A percentile compares a stretch with the other conserved stretches of the same genome.
phyloP scores from a whole-genome alignment of 2,797 vertebrate species.

The Megalops cyprinoides region DNA sequence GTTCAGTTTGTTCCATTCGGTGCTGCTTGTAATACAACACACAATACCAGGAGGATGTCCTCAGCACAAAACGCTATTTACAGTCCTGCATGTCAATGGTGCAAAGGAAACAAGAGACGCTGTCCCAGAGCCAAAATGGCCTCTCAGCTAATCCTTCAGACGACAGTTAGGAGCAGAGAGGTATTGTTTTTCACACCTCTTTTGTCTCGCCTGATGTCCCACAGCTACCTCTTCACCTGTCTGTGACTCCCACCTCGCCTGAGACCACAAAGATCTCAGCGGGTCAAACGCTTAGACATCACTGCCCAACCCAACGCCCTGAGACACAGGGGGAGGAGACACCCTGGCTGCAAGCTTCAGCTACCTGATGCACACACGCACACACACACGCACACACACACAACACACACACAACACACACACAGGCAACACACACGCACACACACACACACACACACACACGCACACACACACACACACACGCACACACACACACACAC shows the following conservation, averaged over 20 bases:
- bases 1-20: not conserved
- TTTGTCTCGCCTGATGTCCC: not conserved
- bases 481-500: not conserved
- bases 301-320: conserved; percentile 34
- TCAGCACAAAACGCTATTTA: not conserved
- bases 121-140: conserved; percentile 1
- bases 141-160: conserved; percentile 3
- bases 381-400: conserved; percentile 5
- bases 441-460: not conserved
- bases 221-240: conserved; percentile 6
- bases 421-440: not conserved
- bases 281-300: conserved; percentile 32
- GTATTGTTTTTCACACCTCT: not conserved
- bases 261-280: not conserved
- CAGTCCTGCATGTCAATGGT: not conserved
- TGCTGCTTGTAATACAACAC: not conserved
- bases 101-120: not conserved
- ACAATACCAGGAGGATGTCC: not conserved
- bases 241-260: conserved; percentile 7
- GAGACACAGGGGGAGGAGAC: conserved; percentile 51
- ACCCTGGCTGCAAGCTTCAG: conserved; percentile 49
- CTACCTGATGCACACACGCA: not conserved
- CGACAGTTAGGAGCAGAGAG: conserved; percentile 3
- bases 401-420: not conserved
- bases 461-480: not conserved